Evolutionary conservation across 1,140 invertebrate species (phyloP).

Genomic region (Brachionus paranguensis): DNA sequence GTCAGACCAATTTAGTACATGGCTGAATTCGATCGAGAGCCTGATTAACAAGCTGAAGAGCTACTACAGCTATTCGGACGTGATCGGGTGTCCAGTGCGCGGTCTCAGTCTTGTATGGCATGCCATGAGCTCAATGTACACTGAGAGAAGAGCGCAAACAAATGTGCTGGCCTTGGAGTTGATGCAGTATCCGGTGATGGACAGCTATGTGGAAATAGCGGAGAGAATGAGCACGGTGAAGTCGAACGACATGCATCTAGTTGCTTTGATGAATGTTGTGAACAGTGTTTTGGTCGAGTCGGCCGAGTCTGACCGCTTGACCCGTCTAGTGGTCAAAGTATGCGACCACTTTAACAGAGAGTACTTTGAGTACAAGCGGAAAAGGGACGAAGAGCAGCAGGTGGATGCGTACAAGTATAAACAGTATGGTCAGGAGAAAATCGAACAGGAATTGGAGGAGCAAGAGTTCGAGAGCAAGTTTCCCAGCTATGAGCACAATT

Average conservation of each 20-base stretch:
- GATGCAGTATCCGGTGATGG: neutral
- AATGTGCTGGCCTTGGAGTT: neutral
- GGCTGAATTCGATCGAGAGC: neutral
- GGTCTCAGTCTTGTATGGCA: neutral
- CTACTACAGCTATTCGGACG: neutral
- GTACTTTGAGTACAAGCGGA: neutral
- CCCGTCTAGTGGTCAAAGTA: neutral
- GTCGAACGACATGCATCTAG: neutral
- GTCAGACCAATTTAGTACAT: neutral
- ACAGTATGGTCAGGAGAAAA: conserved; percentile 10
- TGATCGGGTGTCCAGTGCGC: neutral
- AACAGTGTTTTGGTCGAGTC: neutral
- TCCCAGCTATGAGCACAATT: conserved; percentile 12
- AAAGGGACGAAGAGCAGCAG: neutral
- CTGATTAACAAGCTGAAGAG: neutral
- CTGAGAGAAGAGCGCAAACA: neutral
- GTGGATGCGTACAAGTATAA: conserved; percentile 31
- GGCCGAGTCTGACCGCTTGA: neutral
- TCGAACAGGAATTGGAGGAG: neutral
- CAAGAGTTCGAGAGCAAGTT: neutral
- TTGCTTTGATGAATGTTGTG: neutral
- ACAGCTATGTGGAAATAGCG: neutral
- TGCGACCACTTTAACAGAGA: neutral
- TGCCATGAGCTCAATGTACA: neutral
- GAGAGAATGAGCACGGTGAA: too few species aligned